Percentiles rank a stretch among this genome's conserved stretches.
phyloP scores from a whole-genome alignment of 2,888 invertebrate genomes.

The Chymomyza fuscimana region DNA sequence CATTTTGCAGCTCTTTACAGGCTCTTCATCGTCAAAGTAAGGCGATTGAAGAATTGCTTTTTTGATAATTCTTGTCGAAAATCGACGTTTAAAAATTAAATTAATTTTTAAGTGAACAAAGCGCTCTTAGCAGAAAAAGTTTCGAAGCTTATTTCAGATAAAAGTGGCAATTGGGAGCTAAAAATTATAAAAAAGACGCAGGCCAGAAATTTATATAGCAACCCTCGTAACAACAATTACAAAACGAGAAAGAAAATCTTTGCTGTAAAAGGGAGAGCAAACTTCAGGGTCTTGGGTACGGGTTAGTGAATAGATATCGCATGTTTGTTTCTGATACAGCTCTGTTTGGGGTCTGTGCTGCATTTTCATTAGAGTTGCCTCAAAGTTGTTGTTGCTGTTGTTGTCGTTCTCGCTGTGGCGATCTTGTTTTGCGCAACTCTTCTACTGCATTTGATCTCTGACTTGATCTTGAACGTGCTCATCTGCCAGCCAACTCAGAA shows the following conservation, averaged over 20 bases:
- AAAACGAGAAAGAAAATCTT: slow-evolving; percentile 36
- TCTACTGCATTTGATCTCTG: slow-evolving; percentile 64
- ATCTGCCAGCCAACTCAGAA: slow-evolving; percentile 41
- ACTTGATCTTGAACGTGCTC: slow-evolving; percentile 73
- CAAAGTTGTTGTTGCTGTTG: slow-evolving; percentile 15
- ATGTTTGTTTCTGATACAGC: slow-evolving; percentile 13
- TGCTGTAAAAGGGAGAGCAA: slow-evolving; percentile 6
- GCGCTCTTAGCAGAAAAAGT: no score
- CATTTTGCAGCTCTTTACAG: no score
- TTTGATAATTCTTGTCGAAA: no score
- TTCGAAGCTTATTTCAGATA: no score
- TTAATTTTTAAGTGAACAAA: no score
- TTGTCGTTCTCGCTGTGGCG: slow-evolving; percentile 9
- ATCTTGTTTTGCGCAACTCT: slow-evolving; percentile 19
- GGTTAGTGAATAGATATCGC: not conserved
- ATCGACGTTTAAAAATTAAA: no score
- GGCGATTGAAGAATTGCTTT: no score
- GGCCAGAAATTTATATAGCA: no score
- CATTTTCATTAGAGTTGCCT: slow-evolving; percentile 11
- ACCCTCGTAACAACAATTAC: slow-evolving; percentile 44
- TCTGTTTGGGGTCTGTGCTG: not conserved
- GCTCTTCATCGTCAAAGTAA: no score
- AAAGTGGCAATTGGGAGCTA: no score
- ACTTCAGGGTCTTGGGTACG: slow-evolving; percentile 1
- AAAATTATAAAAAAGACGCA: no score